Evolutionary conservation across 2,797 vertebrate species (phyloP), one percentile per base, ranked within the genome.

Genomic region (Silurus aristotelis): DNA sequence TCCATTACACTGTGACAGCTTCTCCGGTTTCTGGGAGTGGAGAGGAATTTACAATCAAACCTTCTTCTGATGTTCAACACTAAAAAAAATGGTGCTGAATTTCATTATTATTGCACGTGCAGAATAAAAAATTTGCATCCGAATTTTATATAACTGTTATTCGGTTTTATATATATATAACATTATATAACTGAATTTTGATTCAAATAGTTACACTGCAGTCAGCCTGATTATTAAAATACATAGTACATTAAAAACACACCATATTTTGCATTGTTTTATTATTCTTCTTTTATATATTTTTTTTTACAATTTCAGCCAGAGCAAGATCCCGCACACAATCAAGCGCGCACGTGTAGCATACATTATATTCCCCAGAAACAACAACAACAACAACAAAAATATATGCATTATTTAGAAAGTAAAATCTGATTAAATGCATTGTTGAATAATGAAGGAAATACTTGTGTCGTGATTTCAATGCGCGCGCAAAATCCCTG

Each of bases 1-100:
- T 95, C 93, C 92, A 93, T 94, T 94, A 94, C 91, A 61, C 46
- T 88, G 91, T 92, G 90, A 91, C 92, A 93, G 92, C 90, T 89
- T 93, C 90, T 63, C 83, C 66, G 91, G 91, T 84, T 85, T 86
- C 89, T 86, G 94, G 85, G 90, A 91, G 46, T 83, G 83, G 91
- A 87, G 92, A 91, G 92, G 93, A 83, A 92, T 90, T 86, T 87
- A 87, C 91, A 92, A 93, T 92, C 89, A 94, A 89, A 91, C 92
- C 43, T 6, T 52, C 20, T 43, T 43, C 15, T 7, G 2, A 70
- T 8, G 10, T 52, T 52, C 48, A 52, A 7, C 48, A 52, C 10
- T 52, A 52, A 2, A 31, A 12, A 38, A 17, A 38, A 68, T 17
- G 6, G 15, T 70, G 12, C 27, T 19, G 27, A 19, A 17, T 61